Percentiles rank a stretch among this genome's conserved stretches.
phyloP scores from a whole-genome alignment of 2,797 vertebrate genomes.

The Morelia viridis region DNA sequence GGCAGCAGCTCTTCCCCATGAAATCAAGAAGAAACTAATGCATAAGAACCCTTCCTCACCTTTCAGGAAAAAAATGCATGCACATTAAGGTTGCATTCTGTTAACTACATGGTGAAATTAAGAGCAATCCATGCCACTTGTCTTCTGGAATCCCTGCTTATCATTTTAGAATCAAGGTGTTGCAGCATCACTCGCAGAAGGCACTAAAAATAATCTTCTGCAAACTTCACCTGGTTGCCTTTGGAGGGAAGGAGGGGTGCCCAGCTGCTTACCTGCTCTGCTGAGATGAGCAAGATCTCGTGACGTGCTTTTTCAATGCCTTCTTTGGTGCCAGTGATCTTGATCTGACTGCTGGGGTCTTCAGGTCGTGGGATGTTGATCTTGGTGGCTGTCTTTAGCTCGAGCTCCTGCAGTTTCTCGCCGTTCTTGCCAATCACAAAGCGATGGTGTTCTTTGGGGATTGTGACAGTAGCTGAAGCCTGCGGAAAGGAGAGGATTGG shows the following conservation, averaged over 20 bases:
- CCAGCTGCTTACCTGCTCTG: slow-evolving; percentile 73
- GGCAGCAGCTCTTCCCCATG: not conserved
- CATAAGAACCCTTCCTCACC: not conserved
- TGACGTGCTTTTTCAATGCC: slow-evolving; percentile 81
- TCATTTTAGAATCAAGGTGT: not conserved
- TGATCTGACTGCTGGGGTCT: slow-evolving; percentile 77
- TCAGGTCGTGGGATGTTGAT: slow-evolving; percentile 78
- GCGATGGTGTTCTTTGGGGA: slow-evolving; percentile 82
- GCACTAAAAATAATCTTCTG: too few relatives aligned
- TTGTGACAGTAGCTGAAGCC: slow-evolving; percentile 78
- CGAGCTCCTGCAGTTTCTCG: slow-evolving; percentile 82
- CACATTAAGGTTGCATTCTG: not conserved
- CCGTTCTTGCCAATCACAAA: slow-evolving; percentile 82
- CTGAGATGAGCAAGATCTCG: slow-evolving; percentile 81
- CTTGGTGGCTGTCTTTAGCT: slow-evolving; percentile 81
- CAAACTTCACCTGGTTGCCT: not conserved
- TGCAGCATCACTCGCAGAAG: too few relatives aligned
- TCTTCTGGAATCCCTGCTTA: not conserved
- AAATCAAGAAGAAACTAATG: not conserved
- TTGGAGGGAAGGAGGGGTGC: not conserved
- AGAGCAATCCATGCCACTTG: not conserved
- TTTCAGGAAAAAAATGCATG: too few relatives aligned
- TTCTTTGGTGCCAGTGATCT: slow-evolving; percentile 80
- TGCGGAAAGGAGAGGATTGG: slow-evolving; percentile 29
- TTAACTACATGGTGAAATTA: not conserved